phyloP scores from a whole-genome alignment of 2,888 invertebrate species.

The Synanthedon andrenaeformis region DNA sequence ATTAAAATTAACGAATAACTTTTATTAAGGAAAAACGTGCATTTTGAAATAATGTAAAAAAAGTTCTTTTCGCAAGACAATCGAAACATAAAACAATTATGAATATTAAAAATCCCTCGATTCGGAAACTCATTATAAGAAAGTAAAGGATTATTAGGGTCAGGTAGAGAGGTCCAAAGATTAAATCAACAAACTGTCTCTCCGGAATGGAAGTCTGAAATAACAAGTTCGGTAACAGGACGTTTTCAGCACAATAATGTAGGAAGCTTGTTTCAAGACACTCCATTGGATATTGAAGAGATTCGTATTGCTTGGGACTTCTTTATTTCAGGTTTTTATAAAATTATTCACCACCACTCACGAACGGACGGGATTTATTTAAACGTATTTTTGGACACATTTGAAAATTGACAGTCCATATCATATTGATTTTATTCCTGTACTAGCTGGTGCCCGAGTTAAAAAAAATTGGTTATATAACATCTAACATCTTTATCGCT shows the following conservation, averaged over 20 bases:
- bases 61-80: not conserved
- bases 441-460: no score
- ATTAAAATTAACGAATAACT: no score
- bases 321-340: not conserved
- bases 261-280: conserved; percentile 2
- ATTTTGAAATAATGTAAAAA: no score
- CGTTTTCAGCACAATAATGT: conserved; percentile 11
- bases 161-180: conserved; percentile 7
- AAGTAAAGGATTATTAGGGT: conserved; percentile 12
- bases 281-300: conserved; percentile 1
- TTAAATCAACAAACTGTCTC: conserved; percentile 15
- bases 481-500: no score
- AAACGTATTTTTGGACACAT: conserved; percentile 6
- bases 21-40: no score
- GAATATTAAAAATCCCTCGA: not conserved
- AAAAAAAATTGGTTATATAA: no score
- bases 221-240: conserved; percentile 16
- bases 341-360: no score
- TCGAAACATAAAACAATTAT: not conserved
- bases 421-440: no score
- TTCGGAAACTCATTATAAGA: conserved; percentile 10
- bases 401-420: conserved; percentile 10
- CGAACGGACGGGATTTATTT: not conserved
- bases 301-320: not conserved
- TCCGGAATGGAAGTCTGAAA: conserved; percentile 11